Conservation (phyloP, 2,113 vertebrate species). For the Cyphomyrus discorhynchus region DNA sequence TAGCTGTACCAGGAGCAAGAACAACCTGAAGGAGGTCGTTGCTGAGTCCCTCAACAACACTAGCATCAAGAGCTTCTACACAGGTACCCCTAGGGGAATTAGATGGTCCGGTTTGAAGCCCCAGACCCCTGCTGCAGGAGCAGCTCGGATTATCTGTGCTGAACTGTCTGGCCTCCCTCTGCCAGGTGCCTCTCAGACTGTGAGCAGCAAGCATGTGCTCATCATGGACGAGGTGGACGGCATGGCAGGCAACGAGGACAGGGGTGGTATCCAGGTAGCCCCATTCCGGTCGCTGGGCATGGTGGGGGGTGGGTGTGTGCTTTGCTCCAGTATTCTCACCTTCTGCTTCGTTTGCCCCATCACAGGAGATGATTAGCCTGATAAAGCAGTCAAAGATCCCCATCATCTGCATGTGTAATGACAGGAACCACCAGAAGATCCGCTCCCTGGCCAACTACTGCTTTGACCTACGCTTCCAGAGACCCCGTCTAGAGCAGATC, state of each 20-base stretch:
- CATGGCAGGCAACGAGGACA: conserved; percentile 95
- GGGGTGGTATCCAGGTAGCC: conserved; percentile 89
- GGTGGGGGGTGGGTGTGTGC: not conserved
- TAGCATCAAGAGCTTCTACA: conserved; percentile 86
- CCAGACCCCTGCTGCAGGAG: not conserved
- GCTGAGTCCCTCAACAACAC: conserved; percentile 91
- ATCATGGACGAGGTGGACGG: conserved; percentile 98
- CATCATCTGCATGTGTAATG: conserved; percentile 98
- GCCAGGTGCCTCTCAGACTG: conserved; percentile 70
- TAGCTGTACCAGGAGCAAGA: conserved; percentile 91
- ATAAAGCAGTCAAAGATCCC: conserved; percentile 87
- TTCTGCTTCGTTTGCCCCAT: conserved; percentile 1
- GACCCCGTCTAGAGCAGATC: conserved; percentile 89
- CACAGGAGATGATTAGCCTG: conserved; percentile 82
- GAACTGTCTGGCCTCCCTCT: not conserved
- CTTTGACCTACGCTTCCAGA: conserved; percentile 89
- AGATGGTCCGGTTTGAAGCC: not conserved
- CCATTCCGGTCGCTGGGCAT: too few relatives aligned
- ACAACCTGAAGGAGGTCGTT: conserved; percentile 78
- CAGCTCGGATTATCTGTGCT: not conserved
- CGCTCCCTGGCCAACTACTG: conserved; percentile 91
- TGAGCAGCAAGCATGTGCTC: conserved; percentile 76
- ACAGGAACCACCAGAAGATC: conserved; percentile 91
- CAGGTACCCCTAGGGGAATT: conserved; percentile 55
- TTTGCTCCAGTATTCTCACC: not conserved